Conservation (phyloP, 2,797 vertebrate species). For the Cheirogaleus major region DNA sequence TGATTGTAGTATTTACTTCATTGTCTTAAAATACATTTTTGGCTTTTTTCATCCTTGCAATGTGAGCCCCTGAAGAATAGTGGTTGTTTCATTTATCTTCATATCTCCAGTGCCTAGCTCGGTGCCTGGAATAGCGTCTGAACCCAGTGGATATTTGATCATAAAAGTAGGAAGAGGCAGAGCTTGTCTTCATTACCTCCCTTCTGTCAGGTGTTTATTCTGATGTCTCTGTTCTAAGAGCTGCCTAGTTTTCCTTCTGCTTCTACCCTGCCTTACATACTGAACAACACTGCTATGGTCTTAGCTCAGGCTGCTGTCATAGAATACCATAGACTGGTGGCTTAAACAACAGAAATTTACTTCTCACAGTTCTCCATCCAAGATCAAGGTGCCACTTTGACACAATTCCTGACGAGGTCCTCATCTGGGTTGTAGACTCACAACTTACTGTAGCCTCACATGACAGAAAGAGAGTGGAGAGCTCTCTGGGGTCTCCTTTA, state of each 20-base stretch:
- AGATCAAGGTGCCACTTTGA: not conserved
- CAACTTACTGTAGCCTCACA: not conserved
- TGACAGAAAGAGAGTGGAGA: not conserved
- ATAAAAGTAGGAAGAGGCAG: not conserved
- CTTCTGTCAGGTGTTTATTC: not conserved
- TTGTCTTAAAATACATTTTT: not conserved
- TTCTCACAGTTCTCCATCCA: not conserved
- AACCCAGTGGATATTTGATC: not conserved
- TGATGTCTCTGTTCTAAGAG: not conserved
- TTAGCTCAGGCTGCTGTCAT: not conserved
- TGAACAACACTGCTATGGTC: not conserved
- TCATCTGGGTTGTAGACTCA: not conserved
- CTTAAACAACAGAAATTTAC: not conserved
- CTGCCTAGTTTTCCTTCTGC: not conserved
- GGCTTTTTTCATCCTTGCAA: not conserved
- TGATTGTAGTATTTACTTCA: not conserved
- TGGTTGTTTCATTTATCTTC: not conserved
- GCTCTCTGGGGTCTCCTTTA: not conserved
- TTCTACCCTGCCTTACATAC: not conserved
- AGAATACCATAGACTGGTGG: too few relatives aligned
- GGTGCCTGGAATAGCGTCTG: not conserved
- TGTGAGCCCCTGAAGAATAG: not conserved
- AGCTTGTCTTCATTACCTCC: not conserved
- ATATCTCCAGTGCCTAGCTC: not conserved
- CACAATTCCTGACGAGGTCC: too few relatives aligned